Base-by-base conservation (phyloP, 2,888 invertebrate species). In the Noctua fimbriata region DNA sequence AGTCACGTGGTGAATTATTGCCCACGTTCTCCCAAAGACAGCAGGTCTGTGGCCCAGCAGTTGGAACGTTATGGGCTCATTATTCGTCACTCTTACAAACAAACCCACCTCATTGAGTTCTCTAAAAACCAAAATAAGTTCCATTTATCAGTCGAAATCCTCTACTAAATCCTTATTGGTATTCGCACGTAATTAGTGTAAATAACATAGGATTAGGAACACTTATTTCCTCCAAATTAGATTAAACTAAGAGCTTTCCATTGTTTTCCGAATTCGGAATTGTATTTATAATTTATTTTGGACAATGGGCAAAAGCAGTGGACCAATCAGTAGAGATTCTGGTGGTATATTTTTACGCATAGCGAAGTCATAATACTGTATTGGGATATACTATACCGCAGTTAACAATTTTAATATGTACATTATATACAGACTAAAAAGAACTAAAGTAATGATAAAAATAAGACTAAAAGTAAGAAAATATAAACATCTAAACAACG, bases 171-270 rank as follows among this genome's bases (percentile, higher is more conserved):
- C 76, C 76, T 76, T 71, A 71, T 76, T 73, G 67, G 32, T 73
- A 74, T 47, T 63, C 58, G 21, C 47, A 44, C 72, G 55, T 71
- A 78, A 84, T 78, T 78, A 87, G 65, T 69, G 3, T 69, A 79
- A 82, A 80, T 82, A 72, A 83, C 77, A 69, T 24, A 41, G 83
- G 76, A 78, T 81, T 87, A 41, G 41, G 41, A 1, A 82, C 73
- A 67, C 71, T 82, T 80, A 88, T 88, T 82, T 70, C 66, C n/a
- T n/a, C 67, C 12, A 71, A 79, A 82, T 79, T 76, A 76, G 73
- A 80, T 74, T 78, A 21, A 52, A 85, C 90, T 93, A 91, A 94
- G 90, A 93, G 93, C 93, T 78, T 93, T 93, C 85, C 85, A 91
- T 91, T 93, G 93, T 93, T 92, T 89, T 78, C 79, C 71, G 65